These are phyloP conservation scores for Phasianus colchicus DNA, from an alignment of 2,113 vertebrate genomes.

Conservation along the genomic window DNA sequence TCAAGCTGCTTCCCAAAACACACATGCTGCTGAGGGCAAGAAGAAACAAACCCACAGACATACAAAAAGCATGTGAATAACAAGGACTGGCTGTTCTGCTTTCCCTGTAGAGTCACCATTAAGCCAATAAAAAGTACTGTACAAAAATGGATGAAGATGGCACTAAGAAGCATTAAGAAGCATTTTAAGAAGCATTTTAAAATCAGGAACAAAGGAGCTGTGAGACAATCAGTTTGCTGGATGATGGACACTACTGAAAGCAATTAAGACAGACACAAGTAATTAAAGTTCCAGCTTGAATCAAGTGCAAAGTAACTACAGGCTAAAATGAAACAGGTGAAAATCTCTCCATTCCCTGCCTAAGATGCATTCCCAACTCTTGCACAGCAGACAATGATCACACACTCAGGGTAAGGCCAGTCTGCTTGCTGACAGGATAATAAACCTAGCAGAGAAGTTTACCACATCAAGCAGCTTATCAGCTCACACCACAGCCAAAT, in stretches of 20 bases:
- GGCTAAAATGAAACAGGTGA: background rate
- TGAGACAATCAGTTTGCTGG: background rate
- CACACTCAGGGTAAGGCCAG: background rate
- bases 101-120: background rate
- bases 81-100: background rate
- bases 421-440: rapidly evolving
- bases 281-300: background rate
- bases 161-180: no score
- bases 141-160: background rate
- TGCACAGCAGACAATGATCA: background rate
- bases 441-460: background rate
- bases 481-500: background rate
- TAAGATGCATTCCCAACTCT: background rate
- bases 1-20: background rate
- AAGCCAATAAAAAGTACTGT: background rate
- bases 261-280: background rate
- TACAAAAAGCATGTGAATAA: background rate
- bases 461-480: background rate
- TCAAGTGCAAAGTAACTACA: background rate
- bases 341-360: background rate
- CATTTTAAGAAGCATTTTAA: background rate
- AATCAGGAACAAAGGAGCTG: background rate
- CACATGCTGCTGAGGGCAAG: background rate
- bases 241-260: background rate
- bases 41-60: background rate